These are phyloP conservation scores for Poicephalus meyeri DNA, from an alignment of 2,113 vertebrate species.

Conservation along the genomic window DNA sequence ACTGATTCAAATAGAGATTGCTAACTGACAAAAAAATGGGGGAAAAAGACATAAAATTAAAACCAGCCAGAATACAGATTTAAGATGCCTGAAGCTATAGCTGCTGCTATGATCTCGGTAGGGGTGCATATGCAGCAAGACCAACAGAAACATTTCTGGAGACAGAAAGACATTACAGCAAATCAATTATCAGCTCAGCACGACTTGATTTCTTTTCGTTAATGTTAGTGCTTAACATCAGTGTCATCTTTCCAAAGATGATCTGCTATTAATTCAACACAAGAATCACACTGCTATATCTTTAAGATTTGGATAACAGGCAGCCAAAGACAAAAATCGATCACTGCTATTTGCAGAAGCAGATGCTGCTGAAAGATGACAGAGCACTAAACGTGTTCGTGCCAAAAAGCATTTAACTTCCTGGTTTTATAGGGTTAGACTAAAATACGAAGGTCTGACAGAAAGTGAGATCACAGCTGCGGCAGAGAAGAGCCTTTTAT, in stretches of 20 bases:
- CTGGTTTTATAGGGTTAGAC: slow-evolving; percentile 15
- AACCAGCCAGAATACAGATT: not conserved
- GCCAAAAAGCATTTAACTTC: slow-evolving; percentile 47
- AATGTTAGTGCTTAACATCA: not conserved
- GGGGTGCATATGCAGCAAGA: not conserved
- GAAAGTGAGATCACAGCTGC: slow-evolving; percentile 20
- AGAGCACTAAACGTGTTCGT: not conserved
- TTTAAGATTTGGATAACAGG: slow-evolving; percentile 14
- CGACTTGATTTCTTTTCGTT: not conserved
- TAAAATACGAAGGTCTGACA: slow-evolving; percentile 31
- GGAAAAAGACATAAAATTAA: not conserved
- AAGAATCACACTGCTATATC: not conserved
- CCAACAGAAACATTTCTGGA: accelerated
- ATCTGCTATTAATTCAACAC: slow-evolving; percentile 36
- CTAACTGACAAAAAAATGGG: not conserved
- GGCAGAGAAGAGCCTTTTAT: not conserved
- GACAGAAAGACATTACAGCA: not conserved
- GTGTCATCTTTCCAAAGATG: not conserved
- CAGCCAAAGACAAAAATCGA: slow-evolving; percentile 32
- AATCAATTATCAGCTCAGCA: slow-evolving; percentile 3
- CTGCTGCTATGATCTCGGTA: not conserved
- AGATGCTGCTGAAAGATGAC: slow-evolving; percentile 15
- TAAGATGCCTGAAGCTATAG: not conserved
- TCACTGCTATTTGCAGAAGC: slow-evolving; percentile 21
- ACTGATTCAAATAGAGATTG: too few species aligned